A percentile compares a stretch with the other conserved stretches of the same genome.
Conservation (phyloP, 1,140 invertebrate genomes). For the Ridgeia piscesae region DNA sequence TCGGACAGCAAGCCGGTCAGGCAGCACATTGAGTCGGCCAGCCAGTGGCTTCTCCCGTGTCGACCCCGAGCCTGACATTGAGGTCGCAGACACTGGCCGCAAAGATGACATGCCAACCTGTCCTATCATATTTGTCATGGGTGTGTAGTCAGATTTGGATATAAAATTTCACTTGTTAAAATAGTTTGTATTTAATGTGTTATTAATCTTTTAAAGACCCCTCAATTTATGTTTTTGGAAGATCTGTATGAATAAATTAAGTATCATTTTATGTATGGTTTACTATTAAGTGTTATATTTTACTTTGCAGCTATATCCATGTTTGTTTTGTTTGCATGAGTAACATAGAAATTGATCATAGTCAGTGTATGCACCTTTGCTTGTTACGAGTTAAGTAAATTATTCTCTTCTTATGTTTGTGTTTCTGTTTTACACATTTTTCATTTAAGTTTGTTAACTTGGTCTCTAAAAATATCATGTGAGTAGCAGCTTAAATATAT, state of each 20-base stretch:
- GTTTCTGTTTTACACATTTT: not conserved
- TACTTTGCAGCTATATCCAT: not conserved
- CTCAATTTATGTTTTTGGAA: too few species aligned
- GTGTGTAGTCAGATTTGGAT: not conserved
- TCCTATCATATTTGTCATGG: conserved; percentile 31
- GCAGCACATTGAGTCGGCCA: not conserved
- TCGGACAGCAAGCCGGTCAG: not conserved
- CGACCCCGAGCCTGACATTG: not conserved
- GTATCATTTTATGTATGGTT: not conserved
- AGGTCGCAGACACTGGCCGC: conserved; percentile 23
- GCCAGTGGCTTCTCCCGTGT: conserved; percentile 16
- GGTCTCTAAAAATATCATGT: not conserved
- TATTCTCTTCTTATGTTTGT: not conserved
- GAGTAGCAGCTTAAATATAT: not conserved
- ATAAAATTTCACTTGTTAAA: not conserved
- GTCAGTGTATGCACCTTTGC: not conserved
- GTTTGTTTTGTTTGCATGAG: not conserved
- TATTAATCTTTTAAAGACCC: too few species aligned
- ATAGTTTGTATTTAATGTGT: too few species aligned
- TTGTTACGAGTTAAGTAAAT: not conserved
- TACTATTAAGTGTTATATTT: not conserved
- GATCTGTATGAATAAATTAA: not conserved
- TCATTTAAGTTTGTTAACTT: not conserved
- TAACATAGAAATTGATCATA: not conserved
- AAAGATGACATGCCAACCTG: conserved; percentile 13